These are phyloP conservation scores for Sternarchorhynchus goeldii DNA, from an alignment of 2,797 vertebrate species.

Conservation along the genomic window DNA sequence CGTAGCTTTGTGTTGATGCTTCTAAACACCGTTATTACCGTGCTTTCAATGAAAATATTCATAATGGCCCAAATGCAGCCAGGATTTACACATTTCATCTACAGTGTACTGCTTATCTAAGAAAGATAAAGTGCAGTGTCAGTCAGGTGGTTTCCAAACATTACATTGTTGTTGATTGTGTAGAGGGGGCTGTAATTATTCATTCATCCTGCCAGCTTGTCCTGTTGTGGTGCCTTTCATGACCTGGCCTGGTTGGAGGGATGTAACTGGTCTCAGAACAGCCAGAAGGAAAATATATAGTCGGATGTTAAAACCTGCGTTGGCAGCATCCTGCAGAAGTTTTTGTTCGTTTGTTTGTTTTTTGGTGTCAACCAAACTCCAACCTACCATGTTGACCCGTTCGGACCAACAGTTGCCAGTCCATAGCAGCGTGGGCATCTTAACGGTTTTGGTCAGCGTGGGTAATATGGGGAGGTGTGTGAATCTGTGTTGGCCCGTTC, in stretches of 20 bases:
- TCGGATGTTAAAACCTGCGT: neutral
- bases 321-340: neutral
- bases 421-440: too few species aligned
- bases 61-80: neutral
- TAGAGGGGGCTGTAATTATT: too few species aligned
- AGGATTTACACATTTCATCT: neutral
- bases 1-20: neutral
- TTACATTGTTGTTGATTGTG: too few species aligned
- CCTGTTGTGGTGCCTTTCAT: neutral
- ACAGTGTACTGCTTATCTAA: neutral
- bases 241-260: neutral
- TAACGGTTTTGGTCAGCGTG: neutral
- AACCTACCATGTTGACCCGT: too few species aligned
- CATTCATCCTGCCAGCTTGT: too few species aligned
- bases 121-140: neutral
- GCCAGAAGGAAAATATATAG: conserved; percentile 18
- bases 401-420: too few species aligned
- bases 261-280: neutral
- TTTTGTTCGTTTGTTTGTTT: neutral
- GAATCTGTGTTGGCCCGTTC: neutral
- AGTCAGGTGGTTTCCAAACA: too few species aligned
- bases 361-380: too few species aligned
- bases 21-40: conserved; percentile 1
- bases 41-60: neutral
- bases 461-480: neutral